Conservation (phyloP, 2,113 vertebrate genomes). For the Mobula birostris region DNA sequence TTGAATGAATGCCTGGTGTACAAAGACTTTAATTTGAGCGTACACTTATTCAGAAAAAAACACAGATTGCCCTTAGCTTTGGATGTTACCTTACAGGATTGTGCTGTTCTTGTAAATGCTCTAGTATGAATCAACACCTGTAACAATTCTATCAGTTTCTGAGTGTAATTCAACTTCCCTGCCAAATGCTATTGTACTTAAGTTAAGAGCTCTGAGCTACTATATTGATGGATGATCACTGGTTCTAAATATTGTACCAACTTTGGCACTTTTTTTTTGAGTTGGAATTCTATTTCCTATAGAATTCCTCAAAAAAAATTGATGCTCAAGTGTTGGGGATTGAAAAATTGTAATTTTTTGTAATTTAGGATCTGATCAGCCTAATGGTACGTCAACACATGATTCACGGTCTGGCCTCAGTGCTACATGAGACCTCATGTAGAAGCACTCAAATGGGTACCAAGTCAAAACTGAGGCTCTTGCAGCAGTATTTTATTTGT, state of each 20-base stretch:
- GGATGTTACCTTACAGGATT: not conserved
- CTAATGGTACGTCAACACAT: not conserved
- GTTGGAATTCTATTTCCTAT: not conserved
- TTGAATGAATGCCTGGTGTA: not conserved
- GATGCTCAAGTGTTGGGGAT: not conserved
- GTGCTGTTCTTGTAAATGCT: not conserved
- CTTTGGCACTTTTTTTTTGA: not conserved
- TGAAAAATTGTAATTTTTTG: not conserved
- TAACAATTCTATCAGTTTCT: not conserved
- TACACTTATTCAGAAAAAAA: not conserved
- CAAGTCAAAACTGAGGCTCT: not conserved
- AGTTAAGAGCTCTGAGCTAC: not conserved
- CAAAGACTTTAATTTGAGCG: not conserved
- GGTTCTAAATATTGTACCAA: constrained; percentile 9
- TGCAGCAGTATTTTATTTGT: not conserved
- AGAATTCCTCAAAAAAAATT: not conserved
- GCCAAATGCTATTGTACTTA: not conserved
- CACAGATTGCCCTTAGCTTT: not conserved
- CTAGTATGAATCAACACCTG: not conserved
- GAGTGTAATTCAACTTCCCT: not conserved
- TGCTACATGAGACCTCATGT: not conserved
- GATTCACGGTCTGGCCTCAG: not conserved
- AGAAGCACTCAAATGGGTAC: not conserved
- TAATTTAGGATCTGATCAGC: not conserved
- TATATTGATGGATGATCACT: not conserved